Evolutionary conservation across 2,113 vertebrate species (phyloP).

Genomic region (Erpornis zantholeuca): DNA sequence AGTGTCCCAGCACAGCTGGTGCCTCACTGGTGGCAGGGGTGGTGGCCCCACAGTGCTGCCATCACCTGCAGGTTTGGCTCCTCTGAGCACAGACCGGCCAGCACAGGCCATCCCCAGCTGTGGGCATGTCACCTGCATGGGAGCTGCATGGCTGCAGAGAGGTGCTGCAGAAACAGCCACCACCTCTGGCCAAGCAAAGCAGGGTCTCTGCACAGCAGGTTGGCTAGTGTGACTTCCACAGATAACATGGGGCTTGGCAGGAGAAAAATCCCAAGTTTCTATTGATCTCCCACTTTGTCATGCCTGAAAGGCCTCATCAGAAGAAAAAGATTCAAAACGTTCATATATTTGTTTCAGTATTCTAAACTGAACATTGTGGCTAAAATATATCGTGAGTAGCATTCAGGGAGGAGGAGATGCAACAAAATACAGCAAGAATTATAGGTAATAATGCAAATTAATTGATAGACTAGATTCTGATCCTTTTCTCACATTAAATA

Average conservation of each 20-base stretch:
- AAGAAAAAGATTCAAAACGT: background rate
- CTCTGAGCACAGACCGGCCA: rapidly evolving
- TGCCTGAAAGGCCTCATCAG: background rate
- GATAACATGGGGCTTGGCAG: background rate
- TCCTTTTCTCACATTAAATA: background rate
- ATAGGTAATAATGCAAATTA: background rate
- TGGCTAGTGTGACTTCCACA: background rate
- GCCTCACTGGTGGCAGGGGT: background rate
- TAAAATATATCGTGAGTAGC: background rate
- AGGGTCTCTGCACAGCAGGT: background rate
- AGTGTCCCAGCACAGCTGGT: rapidly evolving
- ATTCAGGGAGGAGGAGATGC: background rate
- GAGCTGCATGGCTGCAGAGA: background rate
- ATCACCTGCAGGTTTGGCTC: background rate
- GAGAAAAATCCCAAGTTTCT: background rate
- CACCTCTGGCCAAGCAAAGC: rapidly evolving
- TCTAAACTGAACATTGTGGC: background rate
- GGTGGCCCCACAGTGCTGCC: background rate
- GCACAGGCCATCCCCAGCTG: background rate
- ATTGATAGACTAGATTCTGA: background rate
- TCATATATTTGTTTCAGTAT: background rate
- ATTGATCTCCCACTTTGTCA: background rate
- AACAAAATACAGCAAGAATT: background rate
- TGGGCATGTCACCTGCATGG: rapidly evolving
- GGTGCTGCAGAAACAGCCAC: background rate